Conservation (phyloP, 2,113 vertebrate genomes). For the Tursiops truncatus region DNA sequence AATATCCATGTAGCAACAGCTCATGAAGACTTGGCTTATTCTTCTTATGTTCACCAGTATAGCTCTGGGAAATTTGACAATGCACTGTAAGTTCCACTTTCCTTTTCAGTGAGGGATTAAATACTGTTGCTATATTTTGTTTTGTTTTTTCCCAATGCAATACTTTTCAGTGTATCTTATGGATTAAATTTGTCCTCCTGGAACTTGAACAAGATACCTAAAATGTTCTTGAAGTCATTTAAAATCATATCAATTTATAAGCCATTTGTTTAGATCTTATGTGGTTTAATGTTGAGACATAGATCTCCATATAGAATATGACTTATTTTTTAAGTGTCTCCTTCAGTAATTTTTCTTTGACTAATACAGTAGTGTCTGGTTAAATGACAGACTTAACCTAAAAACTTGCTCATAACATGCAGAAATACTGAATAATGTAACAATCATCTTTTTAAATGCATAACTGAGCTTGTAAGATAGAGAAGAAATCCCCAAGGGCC, state of each 20-base stretch:
- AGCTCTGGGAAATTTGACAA: constrained; percentile 99
- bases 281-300: constrained; percentile 34
- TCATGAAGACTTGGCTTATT: constrained; percentile 98
- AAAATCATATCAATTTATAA: constrained; percentile 36
- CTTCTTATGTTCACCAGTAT: constrained; percentile 99
- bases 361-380: not conserved
- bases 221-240: constrained; percentile 47
- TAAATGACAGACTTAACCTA: not conserved
- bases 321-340: constrained; percentile 17
- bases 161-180: not conserved
- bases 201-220: not conserved
- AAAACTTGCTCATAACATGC: not conserved
- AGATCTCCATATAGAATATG: not conserved
- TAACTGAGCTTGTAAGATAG: not conserved
- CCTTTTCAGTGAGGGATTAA: not conserved
- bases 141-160: not conserved
- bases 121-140: not conserved
- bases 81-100: constrained; percentile 92
- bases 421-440: constrained; percentile 16
- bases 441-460: not conserved
- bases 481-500: not conserved
- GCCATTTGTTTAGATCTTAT: constrained; percentile 14
- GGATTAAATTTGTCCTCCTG: constrained; percentile 36
- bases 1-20: constrained; percentile 99
- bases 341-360: constrained; percentile 19